Evolutionary conservation across 2,797 vertebrate genomes (phyloP).

Genomic region (Micrastur ruficollis): DNA sequence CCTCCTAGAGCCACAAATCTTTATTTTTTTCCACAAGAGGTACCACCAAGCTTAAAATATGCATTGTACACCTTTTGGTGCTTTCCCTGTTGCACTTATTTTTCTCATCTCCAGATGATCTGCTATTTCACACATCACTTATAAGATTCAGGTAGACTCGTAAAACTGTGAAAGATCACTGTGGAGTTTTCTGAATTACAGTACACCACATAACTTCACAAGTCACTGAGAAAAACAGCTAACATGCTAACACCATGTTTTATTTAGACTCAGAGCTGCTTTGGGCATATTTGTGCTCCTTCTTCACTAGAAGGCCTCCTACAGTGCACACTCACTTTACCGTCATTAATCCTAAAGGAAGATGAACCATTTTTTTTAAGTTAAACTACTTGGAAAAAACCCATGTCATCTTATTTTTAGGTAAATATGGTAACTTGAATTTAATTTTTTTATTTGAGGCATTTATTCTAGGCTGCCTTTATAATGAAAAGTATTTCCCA

Average conservation of each 20-base stretch:
- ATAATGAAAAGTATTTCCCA: not conserved
- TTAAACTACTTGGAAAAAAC: not conserved
- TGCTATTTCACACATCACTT: not conserved
- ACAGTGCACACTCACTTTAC: not conserved
- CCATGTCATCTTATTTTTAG: rapidly evolving
- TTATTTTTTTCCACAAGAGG: not conserved
- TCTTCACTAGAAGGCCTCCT: not conserved
- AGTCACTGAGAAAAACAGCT: not conserved
- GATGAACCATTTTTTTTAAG: not conserved
- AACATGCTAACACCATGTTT: not conserved
- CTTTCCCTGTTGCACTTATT: not conserved
- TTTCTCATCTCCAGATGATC: not conserved
- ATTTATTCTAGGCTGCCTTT: not conserved
- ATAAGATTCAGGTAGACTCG: not conserved
- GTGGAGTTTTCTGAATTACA: not conserved
- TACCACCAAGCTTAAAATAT: not conserved
- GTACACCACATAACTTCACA: not conserved
- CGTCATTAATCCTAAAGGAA: not conserved
- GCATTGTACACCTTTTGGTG: not conserved
- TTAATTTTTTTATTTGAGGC: not conserved
- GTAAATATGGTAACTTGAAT: not conserved
- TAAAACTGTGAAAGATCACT: not conserved
- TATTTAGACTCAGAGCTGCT: not conserved
- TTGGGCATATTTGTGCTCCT: not conserved
- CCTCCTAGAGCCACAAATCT: not conserved